Evolutionary conservation across 2,113 vertebrate genomes (phyloP), one percentile per base, ranked within the genome.

Genomic region (Plectropomus leopardus): DNA sequence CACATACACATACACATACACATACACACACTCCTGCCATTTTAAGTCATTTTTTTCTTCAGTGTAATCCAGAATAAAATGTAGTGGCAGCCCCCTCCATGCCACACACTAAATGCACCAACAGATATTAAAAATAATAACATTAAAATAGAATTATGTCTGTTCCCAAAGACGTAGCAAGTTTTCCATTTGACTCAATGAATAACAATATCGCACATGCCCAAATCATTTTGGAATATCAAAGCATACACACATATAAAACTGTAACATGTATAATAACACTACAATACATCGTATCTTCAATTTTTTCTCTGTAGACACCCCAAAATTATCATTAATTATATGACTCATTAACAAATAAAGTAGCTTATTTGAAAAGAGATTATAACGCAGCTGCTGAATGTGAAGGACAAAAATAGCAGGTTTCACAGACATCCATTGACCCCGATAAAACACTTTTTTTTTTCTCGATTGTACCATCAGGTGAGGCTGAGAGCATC

Each of bases 401-500:
- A 63, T 9, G 7, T 21, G 10, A 1, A 57, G 21, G 10, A 26
- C 19, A 21, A 7, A 28, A 57, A 45, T 9, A 3, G 17, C 4
- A 57, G 4, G 10, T 47, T 40, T 48, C 2, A 53, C 7, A 70
- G 9, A 61, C 34, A 48, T 7, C 7, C 3, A 21, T 60, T 61
- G 26, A 9, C n/a, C 26, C 5, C 65, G 42, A 63, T 23, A 40
- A 59, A 11, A 16, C 21, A 4, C 11, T 71, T 11, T 66, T 3
- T 54, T 40, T 78, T 21, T 50, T 26, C 63, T 65, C 9, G 2
- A 6, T 23, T 44, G 11, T 51, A 10, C 68, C 76, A 86, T 69
- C 78, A 97, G 97, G 86, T 69, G 96, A 97, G 92, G 97, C 96
- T 3, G 96, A 98, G 87, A 89, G 92, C 63, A 94, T 97, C 90